Percentiles rank a stretch among this genome's conserved stretches.
These are phyloP conservation scores for Bibio marci DNA, from an alignment of 2,888 invertebrate species.

Conservation along the genomic window DNA sequence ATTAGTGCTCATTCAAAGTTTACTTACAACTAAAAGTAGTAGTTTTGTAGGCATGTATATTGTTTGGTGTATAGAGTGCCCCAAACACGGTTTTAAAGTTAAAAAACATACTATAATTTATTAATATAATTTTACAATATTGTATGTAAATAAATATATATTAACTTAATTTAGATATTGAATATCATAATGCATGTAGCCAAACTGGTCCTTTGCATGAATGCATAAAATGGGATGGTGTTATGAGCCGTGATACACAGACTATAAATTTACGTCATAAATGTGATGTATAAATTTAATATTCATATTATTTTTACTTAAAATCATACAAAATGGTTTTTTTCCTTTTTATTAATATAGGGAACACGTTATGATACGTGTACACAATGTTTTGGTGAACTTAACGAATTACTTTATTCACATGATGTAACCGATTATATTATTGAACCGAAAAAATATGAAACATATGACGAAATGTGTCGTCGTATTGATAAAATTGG, in stretches of 20 bases:
- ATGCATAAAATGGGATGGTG: slow-evolving; percentile 17
- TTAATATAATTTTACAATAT: no score
- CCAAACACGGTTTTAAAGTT: no score
- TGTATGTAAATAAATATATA: no score
- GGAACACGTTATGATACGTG: slow-evolving; percentile 23
- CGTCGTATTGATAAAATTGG: slow-evolving; percentile 36
- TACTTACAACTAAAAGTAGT: no score
- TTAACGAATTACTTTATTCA: slow-evolving; percentile 27
- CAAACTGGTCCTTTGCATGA: slow-evolving; percentile 44
- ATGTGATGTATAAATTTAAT: slow-evolving; percentile 24
- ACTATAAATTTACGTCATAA: slow-evolving; percentile 31
- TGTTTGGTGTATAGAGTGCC: no score
- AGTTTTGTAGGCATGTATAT: no score
- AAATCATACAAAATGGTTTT: no score
- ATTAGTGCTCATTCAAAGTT: no score
- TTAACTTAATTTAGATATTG: slow-evolving; percentile 33
- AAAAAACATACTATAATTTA: no score
- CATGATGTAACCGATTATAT: slow-evolving; percentile 45
- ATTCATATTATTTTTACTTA: neutral
- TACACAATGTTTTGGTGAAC: slow-evolving; percentile 24
- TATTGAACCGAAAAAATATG: slow-evolving; percentile 41
- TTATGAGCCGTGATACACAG: slow-evolving; percentile 41
- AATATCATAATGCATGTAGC: slow-evolving; percentile 66
- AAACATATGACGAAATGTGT: slow-evolving; percentile 44
- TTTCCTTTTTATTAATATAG: no score